A percentile compares a stretch with the other conserved stretches of the same genome.
Conservation (phyloP, 2,888 invertebrate species). For the Elegia similella region DNA sequence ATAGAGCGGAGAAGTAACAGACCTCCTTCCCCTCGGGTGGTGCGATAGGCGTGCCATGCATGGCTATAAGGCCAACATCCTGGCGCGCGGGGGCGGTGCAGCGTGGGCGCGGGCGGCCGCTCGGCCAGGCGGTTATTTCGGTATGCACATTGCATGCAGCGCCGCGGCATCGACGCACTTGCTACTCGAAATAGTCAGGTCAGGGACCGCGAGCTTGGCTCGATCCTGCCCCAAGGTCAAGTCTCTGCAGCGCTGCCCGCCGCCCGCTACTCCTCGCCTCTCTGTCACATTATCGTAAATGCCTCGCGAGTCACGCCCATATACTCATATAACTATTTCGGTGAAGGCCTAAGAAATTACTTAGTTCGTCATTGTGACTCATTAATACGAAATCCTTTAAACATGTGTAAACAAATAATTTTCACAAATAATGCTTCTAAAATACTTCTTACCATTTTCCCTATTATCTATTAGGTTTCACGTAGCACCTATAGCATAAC, state of each 20-base stretch:
- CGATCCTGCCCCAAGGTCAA: constrained; percentile 81
- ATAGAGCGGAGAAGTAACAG: constrained; percentile 50
- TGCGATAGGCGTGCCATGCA: constrained; percentile 60
- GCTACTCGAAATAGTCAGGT: constrained; percentile 82
- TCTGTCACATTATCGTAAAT: constrained; percentile 45
- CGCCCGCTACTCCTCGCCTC: constrained; percentile 33
- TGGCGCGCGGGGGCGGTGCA: constrained; percentile 40
- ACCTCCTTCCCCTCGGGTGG: constrained; percentile 48
- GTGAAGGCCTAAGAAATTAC: constrained; percentile 5
- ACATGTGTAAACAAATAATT: not conserved
- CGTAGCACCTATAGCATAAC: constrained; percentile 12
- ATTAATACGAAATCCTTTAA: not conserved
- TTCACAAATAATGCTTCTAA: not conserved
- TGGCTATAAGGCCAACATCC: constrained; percentile 64
- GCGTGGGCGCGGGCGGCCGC: constrained; percentile 51
- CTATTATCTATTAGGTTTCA: not conserved
- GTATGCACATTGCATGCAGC: constrained; percentile 81
- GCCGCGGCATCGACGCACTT: constrained; percentile 67
- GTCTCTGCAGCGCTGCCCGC: constrained; percentile 54
- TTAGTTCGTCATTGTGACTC: not conserved
- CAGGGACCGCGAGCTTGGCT: constrained; percentile 77
- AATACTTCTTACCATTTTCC: not conserved
- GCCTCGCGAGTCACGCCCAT: constrained; percentile 49
- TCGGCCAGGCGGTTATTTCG: constrained; percentile 74
- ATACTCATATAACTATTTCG: constrained; percentile 4